Conservation (phyloP, 2,113 vertebrate species). For the Microcebus ravelobensis region DNA sequence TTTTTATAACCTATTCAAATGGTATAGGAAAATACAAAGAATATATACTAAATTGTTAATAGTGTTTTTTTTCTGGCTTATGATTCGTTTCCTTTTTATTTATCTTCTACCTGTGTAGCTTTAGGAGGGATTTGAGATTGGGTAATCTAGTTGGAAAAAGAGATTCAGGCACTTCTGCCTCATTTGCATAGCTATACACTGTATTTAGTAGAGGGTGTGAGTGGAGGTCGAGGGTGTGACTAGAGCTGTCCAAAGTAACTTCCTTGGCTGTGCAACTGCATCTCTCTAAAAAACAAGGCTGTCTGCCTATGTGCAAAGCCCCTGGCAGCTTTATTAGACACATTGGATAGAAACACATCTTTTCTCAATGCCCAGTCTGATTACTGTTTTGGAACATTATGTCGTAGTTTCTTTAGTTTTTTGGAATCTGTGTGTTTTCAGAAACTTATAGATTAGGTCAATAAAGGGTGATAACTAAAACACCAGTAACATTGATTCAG, state of each 20-base stretch:
- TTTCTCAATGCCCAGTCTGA: not conserved
- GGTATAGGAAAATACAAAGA: not conserved
- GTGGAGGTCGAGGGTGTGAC: accelerated
- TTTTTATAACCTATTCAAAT: not conserved
- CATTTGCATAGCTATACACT: not conserved
- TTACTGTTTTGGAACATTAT: not conserved
- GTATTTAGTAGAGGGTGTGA: not conserved
- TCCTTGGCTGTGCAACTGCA: not conserved
- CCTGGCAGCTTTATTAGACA: not conserved
- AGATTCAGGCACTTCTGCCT: not conserved
- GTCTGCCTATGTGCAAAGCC: not conserved
- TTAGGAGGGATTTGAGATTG: not conserved
- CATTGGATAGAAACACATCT: not conserved
- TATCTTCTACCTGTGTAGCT: not conserved
- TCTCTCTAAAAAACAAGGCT: not conserved
- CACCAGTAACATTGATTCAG: not conserved
- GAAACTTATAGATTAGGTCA: conserved; percentile 12
- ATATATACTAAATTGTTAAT: not conserved
- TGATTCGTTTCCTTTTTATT: not conserved
- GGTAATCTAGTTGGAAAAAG: not conserved
- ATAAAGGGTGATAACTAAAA: not conserved
- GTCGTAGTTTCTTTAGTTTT: not conserved
- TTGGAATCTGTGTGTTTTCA: not conserved
- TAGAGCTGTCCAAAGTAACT: not conserved
- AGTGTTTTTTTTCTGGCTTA: not conserved